These are phyloP conservation scores for Marmota flaviventris DNA, from an alignment of 2,113 vertebrate species.

Conservation along the genomic window DNA sequence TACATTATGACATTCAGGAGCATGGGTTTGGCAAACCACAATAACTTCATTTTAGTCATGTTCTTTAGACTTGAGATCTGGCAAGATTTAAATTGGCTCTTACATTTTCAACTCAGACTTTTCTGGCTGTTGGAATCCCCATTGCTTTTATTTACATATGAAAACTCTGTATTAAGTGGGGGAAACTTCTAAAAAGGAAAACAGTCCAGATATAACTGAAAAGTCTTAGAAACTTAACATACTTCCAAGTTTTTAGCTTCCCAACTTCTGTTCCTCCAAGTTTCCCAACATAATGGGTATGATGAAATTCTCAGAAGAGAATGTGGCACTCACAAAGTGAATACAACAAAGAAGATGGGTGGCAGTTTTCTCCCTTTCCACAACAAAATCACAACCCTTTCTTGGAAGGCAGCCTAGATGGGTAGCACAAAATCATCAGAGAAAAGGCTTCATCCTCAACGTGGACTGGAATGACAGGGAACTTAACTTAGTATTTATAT, in stretches of 20 bases:
- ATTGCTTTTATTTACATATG: not conserved
- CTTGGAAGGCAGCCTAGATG: not conserved
- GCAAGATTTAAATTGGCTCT: constrained; percentile 10
- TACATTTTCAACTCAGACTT: not conserved
- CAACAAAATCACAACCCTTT: not conserved
- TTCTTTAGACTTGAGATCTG: not conserved
- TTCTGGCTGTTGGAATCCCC: not conserved
- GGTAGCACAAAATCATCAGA: not conserved
- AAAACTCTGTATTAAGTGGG: not conserved
- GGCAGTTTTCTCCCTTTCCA: not conserved
- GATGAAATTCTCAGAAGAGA: not conserved
- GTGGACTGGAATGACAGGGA: not conserved
- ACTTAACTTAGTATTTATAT: constrained; percentile 2
- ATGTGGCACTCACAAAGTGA: not conserved
- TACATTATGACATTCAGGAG: not conserved
- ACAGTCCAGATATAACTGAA: not conserved
- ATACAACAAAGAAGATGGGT: not conserved
- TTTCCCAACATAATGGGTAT: not conserved
- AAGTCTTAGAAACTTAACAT: not conserved
- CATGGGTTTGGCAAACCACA: not conserved
- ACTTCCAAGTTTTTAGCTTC: not conserved
- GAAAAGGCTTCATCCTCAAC: not conserved
- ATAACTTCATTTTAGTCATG: not conserved
- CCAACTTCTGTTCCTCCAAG: not conserved
- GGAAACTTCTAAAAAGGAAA: not conserved